Conservation (phyloP, 64 coral and sea anemone species). For the Dendronephthya gigantea region DNA sequence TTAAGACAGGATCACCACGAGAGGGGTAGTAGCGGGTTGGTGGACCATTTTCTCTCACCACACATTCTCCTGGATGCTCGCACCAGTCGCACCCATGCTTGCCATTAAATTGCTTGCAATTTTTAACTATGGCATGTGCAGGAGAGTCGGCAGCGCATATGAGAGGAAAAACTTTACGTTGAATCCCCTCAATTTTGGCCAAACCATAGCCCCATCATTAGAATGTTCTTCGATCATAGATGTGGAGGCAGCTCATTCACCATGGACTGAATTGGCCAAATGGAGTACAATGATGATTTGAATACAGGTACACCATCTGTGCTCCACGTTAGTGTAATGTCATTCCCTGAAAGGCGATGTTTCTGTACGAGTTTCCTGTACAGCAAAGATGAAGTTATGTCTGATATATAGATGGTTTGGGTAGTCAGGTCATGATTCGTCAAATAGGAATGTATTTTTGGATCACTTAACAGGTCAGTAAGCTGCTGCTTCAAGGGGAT, state of each 20-base stretch:
- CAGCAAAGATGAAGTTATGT: neutral
- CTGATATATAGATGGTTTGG: neutral
- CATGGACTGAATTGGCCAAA: constrained; percentile 1
- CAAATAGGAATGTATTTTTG: neutral
- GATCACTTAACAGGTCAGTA: neutral
- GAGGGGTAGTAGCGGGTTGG: neutral
- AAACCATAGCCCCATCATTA: neutral
- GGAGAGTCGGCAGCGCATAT: neutral
- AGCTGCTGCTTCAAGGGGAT: neutral
- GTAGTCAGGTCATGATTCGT: neutral
- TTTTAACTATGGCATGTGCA: neutral
- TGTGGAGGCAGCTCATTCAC: neutral
- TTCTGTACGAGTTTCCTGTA: neutral
- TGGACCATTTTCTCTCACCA: neutral
- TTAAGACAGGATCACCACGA: neutral
- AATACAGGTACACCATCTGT: constrained; percentile 5
- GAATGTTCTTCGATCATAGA: neutral
- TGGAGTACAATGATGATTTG: neutral
- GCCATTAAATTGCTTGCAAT: constrained; percentile 6
- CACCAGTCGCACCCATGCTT: too few species aligned
- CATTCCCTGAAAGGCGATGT: neutral
- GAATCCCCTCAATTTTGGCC: neutral
- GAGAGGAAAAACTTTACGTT: neutral
- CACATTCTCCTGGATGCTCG: neutral
- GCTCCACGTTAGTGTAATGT: neutral